Base-by-base conservation (phyloP, 2,113 vertebrate species). In the Chamaetylas fuelleborni region DNA sequence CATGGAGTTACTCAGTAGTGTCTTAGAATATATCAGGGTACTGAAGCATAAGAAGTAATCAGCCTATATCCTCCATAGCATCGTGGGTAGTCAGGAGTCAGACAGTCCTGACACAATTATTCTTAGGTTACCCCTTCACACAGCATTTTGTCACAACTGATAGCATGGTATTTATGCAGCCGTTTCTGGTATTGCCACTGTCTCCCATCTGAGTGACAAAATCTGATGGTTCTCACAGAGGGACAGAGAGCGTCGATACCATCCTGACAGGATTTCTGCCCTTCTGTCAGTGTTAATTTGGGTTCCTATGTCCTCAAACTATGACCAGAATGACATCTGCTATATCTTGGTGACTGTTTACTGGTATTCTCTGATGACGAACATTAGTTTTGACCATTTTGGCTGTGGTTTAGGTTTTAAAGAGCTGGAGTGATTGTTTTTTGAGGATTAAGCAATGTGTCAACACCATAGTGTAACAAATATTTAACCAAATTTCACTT, bases 211-310 rank as follows among this genome's bases (percentile, higher is more conserved):
- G 23, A 25, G 15, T 38, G 11, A 60, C 2, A 10, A 65, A 83
- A 80, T 57, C 33, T 69, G 24, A 18, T 36, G 19, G 20, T 56
- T 9, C 33, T 31, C 14, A 42, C 19, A 66, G 42, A 38, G 8
- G 14, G 16, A 42, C 1, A 2, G 25, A 36, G 29, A 86, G 1
- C 18, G 70, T 26, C 0, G 0, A 3, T 57, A 24, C 33, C 1
- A 67, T 29, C 24, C 26, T 72, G 50, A 53, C 19, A 67, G 22
- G 18, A 17, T 9, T 81, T 77, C 31, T 58, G 19, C 3, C 0
- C 22, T 66, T 82, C 66, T 86, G 25, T 62, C 34, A 64, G 7
- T 29, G 11, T 2, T 40, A 62, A 78, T 38, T 14, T 53, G 6
- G 11, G 56, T 36, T 80, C 6, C 8, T 61, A 0, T n/a, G 9